These are phyloP conservation scores for Drosophila willistoni DNA, from an alignment of 1,140 invertebrate species.

Conservation along the genomic window DNA sequence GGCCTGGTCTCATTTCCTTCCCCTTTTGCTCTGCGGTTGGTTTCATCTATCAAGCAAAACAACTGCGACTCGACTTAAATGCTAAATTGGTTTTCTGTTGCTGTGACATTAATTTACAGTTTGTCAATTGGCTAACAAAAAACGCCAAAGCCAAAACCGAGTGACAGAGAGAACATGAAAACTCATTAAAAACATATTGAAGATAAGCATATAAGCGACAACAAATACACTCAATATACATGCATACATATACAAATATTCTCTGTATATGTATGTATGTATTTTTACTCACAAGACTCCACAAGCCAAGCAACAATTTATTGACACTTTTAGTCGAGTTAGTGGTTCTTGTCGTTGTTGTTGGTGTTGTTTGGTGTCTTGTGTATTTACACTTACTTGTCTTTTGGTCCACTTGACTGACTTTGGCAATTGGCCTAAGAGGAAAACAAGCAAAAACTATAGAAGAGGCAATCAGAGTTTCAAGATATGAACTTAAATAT, in stretches of 20 bases:
- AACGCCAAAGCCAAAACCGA: neutral
- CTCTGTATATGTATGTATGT: neutral
- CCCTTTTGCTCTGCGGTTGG: neutral
- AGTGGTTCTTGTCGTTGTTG: neutral
- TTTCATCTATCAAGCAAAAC: constrained; percentile 3
- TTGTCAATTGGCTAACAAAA: constrained; percentile 39
- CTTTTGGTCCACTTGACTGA: neutral
- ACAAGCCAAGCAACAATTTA: constrained; percentile 24
- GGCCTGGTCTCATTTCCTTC: constrained; percentile 2
- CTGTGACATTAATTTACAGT: constrained; percentile 59
- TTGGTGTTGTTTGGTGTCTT: neutral
- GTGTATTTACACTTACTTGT: constrained; percentile 14
- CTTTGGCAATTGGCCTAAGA: neutral
- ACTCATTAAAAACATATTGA: constrained; percentile 50
- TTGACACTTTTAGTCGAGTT: constrained; percentile 21
- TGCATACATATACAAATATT: neutral
- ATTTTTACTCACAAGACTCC: constrained; percentile 12
- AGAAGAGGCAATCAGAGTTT: too few relatives aligned
- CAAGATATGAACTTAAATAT: too few relatives aligned
- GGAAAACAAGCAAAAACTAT: neutral
- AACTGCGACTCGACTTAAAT: constrained; percentile 6
- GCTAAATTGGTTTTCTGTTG: constrained; percentile 51
- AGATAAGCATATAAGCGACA: constrained; percentile 24
- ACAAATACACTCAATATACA: constrained; percentile 5
- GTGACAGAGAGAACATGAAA: constrained; percentile 35